Base-by-base conservation (phyloP, 1,140 invertebrate species). In the Chironomus tepperi region DNA sequence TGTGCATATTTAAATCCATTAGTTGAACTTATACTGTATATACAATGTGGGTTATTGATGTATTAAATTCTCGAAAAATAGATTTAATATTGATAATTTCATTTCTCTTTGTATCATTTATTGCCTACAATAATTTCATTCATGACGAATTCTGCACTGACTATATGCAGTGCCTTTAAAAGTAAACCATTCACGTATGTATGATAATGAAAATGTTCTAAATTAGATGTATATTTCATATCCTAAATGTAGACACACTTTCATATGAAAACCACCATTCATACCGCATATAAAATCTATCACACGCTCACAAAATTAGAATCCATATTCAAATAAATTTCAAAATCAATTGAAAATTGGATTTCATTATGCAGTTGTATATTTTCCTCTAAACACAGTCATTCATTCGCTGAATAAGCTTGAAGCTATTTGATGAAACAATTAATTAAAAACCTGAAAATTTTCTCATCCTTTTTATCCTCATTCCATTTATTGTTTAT, bases 401-500 rank as follows among this genome's bases (percentile, higher is more conserved):
- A 34, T 34, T 34, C 24, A 34, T 34, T 34, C 24, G 24, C 24
- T 34, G 24, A 34, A 34, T 34, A 1, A 34, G 24, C 24, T 34
- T 34, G 2, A 34, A 34, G 24, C 24, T 34, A 57, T 57, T 57
- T n/a, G 47, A 57, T 57, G n/a, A 57, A 57, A 57, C 47, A 57
- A 57, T 57, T 57, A 57, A 57, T 57, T 57, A 57, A 57, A 34
- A 34, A 34, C 24, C 24, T 34, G 24, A 34, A 34, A 34, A 34
- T 34, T 34, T 34, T 34, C 24, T 34, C 24, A 34, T 34, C 24
- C 24, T 34, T 57, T 57, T 57, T n/a, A 57, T 12, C 47, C 2
- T n/a, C 9, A 1, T 10, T 70, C 18, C 18, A 70, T 18, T 74
- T 74, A 75, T 74, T 76, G 75, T 67, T 34, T 74, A 64, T 47